These are phyloP conservation scores for Caenorhabditis sp. DNA, from an alignment of 2,888 invertebrate species.

Conservation along the genomic window DNA sequence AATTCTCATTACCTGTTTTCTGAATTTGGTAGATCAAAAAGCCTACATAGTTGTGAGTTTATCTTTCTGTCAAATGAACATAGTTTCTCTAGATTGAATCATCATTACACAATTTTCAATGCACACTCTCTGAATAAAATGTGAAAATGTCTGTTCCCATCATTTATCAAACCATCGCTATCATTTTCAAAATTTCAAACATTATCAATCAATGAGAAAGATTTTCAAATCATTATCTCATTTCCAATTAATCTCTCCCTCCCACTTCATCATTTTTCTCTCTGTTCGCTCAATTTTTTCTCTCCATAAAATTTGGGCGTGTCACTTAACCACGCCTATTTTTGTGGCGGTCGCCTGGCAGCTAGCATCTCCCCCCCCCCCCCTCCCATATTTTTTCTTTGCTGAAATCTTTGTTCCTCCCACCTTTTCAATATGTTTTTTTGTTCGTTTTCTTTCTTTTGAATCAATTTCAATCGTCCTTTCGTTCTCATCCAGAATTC, in stretches of 20 bases:
- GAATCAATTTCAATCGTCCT: not conserved
- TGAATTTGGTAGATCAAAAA: no score
- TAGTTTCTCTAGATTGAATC: not conserved
- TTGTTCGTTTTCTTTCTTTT: conserved; percentile 2
- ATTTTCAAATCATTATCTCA: conserved; percentile 6
- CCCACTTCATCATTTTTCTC: conserved; percentile 6
- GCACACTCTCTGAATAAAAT: not conserved
- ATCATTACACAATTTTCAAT: not conserved
- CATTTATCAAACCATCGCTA: not conserved
- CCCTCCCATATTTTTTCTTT: not conserved
- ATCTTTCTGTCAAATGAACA: no score
- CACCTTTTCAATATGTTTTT: not conserved
- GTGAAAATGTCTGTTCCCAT: not conserved
- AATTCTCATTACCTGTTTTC: no score
- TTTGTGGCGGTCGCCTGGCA: conserved; percentile 9
- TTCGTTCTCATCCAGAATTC: conserved; percentile 3
- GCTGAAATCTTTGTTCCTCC: conserved; percentile 25
- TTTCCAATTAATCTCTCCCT: conserved; percentile 6
- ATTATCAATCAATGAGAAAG: conserved; percentile 1
- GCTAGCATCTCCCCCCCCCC: conserved; percentile 17
- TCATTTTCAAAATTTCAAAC: not conserved
- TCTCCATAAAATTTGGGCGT: conserved; percentile 11
- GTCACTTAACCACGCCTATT: not conserved
- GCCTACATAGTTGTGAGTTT: no score
- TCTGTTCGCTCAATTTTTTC: not conserved